These are phyloP conservation scores for Scomber colias DNA, from an alignment of 2,113 vertebrate species.

Conservation along the genomic window DNA sequence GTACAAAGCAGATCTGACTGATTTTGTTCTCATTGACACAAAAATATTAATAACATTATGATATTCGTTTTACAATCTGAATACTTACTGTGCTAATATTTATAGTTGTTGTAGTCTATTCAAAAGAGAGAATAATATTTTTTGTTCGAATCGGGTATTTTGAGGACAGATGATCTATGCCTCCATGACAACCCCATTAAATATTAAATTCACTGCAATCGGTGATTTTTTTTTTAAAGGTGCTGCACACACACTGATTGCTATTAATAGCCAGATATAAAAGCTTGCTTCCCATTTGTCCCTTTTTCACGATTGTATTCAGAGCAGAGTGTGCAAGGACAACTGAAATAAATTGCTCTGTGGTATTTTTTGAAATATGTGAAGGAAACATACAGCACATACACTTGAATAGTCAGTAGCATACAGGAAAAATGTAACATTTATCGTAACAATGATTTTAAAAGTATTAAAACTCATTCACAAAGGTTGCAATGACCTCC, in stretches of 20 bases:
- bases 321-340: slow-evolving; percentile 35
- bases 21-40: background rate
- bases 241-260: background rate
- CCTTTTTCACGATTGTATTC: slow-evolving; percentile 22
- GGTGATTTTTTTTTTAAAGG: background rate
- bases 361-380: slow-evolving; percentile 26
- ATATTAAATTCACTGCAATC: slow-evolving; percentile 58
- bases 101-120: slow-evolving; percentile 7
- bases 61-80: background rate
- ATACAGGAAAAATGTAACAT: background rate
- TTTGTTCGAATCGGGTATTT: slow-evolving; percentile 34
- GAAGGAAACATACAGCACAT: background rate
- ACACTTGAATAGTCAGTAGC: background rate
- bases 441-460: background rate
- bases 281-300: slow-evolving; percentile 22
- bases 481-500: background rate
- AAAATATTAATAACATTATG: background rate
- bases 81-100: slow-evolving; percentile 8
- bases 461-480: slow-evolving; percentile 21
- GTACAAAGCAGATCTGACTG: background rate
- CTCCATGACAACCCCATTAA: slow-evolving; percentile 62
- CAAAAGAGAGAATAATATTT: slow-evolving; percentile 18
- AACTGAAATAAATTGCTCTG: slow-evolving; percentile 20
- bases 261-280: slow-evolving; percentile 45
- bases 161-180: slow-evolving; percentile 61